These are phyloP conservation scores for Rhingia rostrata DNA, from an alignment of 2,888 invertebrate genomes.

Conservation along the genomic window DNA sequence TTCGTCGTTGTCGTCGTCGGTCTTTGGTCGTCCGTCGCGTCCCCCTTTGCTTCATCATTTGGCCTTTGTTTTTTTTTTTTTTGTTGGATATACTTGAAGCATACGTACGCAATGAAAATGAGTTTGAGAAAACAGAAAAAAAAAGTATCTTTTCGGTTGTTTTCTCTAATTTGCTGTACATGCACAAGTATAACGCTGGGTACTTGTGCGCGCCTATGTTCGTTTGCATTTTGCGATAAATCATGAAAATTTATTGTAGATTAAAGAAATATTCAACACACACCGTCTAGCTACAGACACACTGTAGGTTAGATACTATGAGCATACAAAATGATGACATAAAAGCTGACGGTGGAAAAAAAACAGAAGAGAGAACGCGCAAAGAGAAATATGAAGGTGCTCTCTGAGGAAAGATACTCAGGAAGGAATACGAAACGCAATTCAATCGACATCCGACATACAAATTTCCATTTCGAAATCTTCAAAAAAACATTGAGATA, in stretches of 20 bases:
- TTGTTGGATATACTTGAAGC: neutral
- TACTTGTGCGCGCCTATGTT: conserved; percentile 13
- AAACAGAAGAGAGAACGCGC: conserved; percentile 24
- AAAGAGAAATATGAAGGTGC: neutral
- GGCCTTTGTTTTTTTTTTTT: conserved; percentile 4
- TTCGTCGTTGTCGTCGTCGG: neutral
- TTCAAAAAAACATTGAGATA: neutral
- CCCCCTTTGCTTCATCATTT: neutral
- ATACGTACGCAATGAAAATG: conserved; percentile 28
- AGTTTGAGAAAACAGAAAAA: conserved; percentile 15
- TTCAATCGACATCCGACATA: too few species aligned
- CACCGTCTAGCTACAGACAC: neutral
- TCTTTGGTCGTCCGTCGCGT: neutral
- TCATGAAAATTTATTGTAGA: conserved; percentile 51
- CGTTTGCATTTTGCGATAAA: conserved; percentile 51
- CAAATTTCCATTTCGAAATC: neutral
- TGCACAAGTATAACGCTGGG: too few species aligned
- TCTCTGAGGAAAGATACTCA: neutral
- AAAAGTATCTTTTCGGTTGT: conserved; percentile 28
- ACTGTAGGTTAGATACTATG: neutral
- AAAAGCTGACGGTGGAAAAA: neutral
- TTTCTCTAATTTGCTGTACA: conserved; percentile 26
- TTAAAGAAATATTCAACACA: conserved; percentile 49
- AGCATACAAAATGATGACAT: conserved; percentile 20
- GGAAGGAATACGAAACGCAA: too few species aligned